A percentile compares a stretch with the other conserved stretches of the same genome.
Evolutionary conservation across 2,113 vertebrate species (phyloP).

Genomic region (Perca schrenkii): DNA sequence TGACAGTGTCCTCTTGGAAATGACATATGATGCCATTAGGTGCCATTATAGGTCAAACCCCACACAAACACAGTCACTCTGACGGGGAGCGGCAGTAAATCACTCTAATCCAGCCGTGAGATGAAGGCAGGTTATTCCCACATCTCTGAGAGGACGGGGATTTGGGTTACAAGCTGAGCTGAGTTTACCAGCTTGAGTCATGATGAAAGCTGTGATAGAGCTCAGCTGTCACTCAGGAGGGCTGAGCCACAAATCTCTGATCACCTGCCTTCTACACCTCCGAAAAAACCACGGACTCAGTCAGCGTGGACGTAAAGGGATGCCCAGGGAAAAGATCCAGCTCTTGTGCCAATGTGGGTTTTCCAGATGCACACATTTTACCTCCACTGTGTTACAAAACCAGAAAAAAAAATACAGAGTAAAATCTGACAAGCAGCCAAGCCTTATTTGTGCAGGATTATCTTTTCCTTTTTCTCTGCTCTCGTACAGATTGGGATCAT

Average conservation of each 20-base stretch:
- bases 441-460: conserved; percentile 46
- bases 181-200: conserved; percentile 65
- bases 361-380: not conserved
- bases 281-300: not conserved
- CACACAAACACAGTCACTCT: conserved; percentile 49
- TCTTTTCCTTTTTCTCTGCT: conserved; percentile 23
- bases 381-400: conserved; percentile 15
- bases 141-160: conserved; percentile 23
- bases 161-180: conserved; percentile 62
- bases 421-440: conserved; percentile 36
- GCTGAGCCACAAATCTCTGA: conserved; percentile 39
- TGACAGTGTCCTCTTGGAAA: conserved; percentile 62
- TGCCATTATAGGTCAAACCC: conserved; percentile 64
- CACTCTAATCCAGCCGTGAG: conserved; percentile 51
- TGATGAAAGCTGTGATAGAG: conserved; percentile 62
- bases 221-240: conserved; percentile 64
- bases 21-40: conserved; percentile 68
- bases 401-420: not conserved
- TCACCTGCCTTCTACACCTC: conserved; percentile 30
- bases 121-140: conserved; percentile 60
- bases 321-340: not conserved
- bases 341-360: not conserved
- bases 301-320: not conserved
- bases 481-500: conserved; percentile 47
- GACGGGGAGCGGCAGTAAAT: conserved; percentile 52